Base-by-base conservation (phyloP, 1,140 invertebrate species). In the Galendromus occidentalis region DNA sequence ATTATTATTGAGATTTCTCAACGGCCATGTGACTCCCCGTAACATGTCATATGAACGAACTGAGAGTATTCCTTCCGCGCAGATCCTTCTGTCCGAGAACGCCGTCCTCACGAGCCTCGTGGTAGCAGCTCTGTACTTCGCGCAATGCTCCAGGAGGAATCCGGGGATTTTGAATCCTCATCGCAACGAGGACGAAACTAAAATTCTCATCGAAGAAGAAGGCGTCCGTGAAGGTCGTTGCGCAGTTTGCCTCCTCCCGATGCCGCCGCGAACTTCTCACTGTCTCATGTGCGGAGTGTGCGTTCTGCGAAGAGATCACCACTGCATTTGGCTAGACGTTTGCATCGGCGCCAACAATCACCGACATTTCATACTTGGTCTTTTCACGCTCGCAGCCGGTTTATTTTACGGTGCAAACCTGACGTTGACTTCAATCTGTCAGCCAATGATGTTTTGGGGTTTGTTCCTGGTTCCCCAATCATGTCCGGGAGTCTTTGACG, bases 281-380 rank as follows among this genome's bases (percentile, higher is more conserved):
- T 59, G 51, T 33, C 17, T 59, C 22, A 25, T 59, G 14, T 59
- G 51, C 33, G 51, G 51, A 17, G 51, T 59, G 1, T 70, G 70
- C 59, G 44, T 69, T 2, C 59, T 70, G 39, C 71, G 71, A 20
- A 74, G 74, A 73, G 72, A 73, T 44, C 72, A 73, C 63, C 72
- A 73, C 55, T 73, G 72, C 47, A 71, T 73, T 64, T 73, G 72
- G 72, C 71, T 73, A 12, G 74, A 73, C 44, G 70, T 72, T 64
- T 73, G 72, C 66, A 72, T 73, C 44, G 72, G 72, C 30, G 73
- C 71, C 12, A 64, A 70, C 44, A 73, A 74, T 64, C 72, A 73
- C 66, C 67, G 72, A 0, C 69, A 73, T 45, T 73, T 73, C 64
- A 68, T 74, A 39, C 71, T 73, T 12, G 74, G 74, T 44, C 63